Evolutionary conservation across 2,797 vertebrate species (phyloP).

Genomic region (Thamnophis elegans): DNA sequence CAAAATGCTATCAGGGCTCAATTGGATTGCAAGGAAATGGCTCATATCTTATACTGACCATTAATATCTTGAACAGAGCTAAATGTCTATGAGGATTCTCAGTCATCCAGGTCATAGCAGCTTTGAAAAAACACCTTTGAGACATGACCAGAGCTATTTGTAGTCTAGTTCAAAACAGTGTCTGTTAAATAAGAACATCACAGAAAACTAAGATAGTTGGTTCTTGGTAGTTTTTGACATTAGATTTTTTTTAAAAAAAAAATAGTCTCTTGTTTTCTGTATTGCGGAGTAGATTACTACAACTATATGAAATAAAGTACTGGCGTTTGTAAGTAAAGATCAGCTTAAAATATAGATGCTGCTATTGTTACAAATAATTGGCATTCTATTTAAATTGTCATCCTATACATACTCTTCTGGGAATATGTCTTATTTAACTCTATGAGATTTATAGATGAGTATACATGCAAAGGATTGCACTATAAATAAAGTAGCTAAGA

Average conservation of each 20-base stretch:
- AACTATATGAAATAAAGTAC: neutral
- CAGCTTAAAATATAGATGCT: neutral
- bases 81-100: too few relatives aligned
- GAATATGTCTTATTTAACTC: neutral
- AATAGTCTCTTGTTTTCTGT: neutral
- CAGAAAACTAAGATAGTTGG: neutral
- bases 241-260: neutral
- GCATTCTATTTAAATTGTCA: too few relatives aligned
- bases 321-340: neutral
- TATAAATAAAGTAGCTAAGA: neutral
- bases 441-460: neutral
- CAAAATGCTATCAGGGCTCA: neutral
- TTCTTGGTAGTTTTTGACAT: neutral
- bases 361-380: neutral
- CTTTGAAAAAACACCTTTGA: neutral
- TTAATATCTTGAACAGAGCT: neutral
- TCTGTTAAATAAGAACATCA: neutral
- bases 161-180: neutral
- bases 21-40: neutral
- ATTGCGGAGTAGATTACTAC: neutral
- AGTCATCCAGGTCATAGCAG: too few relatives aligned
- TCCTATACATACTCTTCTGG: neutral
- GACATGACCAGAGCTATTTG: neutral
- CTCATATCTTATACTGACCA: neutral
- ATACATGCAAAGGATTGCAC: neutral